Conservation (phyloP, 2,113 vertebrate species). For the Neodontobutis hainanensis region DNA sequence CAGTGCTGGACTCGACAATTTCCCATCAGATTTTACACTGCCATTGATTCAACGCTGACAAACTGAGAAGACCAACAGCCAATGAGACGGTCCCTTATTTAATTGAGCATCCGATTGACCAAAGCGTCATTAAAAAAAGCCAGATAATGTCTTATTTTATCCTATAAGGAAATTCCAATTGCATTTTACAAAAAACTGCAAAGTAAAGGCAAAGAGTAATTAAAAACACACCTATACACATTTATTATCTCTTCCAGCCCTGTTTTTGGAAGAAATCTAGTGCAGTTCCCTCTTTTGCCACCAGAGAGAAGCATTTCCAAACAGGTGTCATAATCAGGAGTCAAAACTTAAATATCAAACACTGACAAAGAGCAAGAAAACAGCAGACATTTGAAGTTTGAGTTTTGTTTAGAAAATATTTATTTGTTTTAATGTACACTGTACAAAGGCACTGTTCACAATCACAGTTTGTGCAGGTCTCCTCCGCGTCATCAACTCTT, state of each 20-base stretch:
- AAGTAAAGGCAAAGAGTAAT: too few relatives aligned
- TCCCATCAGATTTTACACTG: too few relatives aligned
- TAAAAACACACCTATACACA: too few relatives aligned
- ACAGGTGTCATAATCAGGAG: background rate
- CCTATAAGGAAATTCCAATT: too few relatives aligned
- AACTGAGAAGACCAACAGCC: too few relatives aligned
- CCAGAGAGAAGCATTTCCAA: slow-evolving; percentile 6
- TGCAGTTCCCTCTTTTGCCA: background rate
- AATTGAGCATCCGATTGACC: too few relatives aligned
- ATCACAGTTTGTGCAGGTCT: slow-evolving; percentile 46
- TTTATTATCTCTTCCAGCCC: background rate
- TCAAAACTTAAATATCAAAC: background rate
- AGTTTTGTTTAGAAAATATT: slow-evolving; percentile 74
- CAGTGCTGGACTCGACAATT: too few relatives aligned
- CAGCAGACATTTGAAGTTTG: background rate
- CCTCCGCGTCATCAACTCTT: slow-evolving; percentile 1
- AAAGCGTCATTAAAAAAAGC: too few relatives aligned
- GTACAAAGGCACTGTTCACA: slow-evolving; percentile 66
- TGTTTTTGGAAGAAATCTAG: background rate
- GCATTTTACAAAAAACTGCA: too few relatives aligned
- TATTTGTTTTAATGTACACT: slow-evolving; percentile 74
- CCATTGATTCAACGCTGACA: too few relatives aligned
- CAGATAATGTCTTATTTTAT: too few relatives aligned
- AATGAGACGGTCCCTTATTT: too few relatives aligned
- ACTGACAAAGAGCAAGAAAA: background rate